Base-by-base conservation (phyloP, 2,888 invertebrate genomes). In the Eurytoma californica region DNA sequence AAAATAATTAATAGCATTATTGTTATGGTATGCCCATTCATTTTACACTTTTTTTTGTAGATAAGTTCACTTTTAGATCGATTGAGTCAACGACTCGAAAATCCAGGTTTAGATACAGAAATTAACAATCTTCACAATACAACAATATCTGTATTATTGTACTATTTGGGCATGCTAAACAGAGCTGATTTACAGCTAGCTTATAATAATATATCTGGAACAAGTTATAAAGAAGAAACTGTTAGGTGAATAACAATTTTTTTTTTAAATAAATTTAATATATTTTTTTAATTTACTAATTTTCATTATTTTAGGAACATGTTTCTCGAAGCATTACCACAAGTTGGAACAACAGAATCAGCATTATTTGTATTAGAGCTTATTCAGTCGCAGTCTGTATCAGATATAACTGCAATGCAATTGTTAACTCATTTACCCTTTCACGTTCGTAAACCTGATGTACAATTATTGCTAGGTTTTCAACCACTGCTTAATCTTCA, bases 211-310 rank as follows among this genome's bases (percentile, higher is more conserved):
- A 87, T 89, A 67, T 87, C 89, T 9, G 95, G 95, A 0, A 95
- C 95, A 3, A 95, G 95, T 83, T 95, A 95, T 84, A 93, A 94
- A 47, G 92, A 94, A 87, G 95, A 95, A 88, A 95, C 95, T 0
- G 93, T 94, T 30, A 92, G 91, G 91, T 91, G 84, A 18, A 55
- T 49, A 49, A 39, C 13, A n/a, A 61, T 39, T 73, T 28, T 24
- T 16, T 60, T 28, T 49, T 67, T 20, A 53, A 61, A 5, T 63
- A 20, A 74, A 57, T 58, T 24, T 53, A 24, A 66, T 20, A 13
- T 9, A 49, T 28, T 49, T 18, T 18, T 61, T 51, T 49, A 30
- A 63, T 30, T 51, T 53, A 60, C 60, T 20, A 60, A 63, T 51
- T 47, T 67, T 80, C 20, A 69, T 60, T 75, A 72, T 81, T 83